Evolutionary conservation across 2,888 invertebrate species (phyloP).

Genomic region (Tridacna gigas): DNA sequence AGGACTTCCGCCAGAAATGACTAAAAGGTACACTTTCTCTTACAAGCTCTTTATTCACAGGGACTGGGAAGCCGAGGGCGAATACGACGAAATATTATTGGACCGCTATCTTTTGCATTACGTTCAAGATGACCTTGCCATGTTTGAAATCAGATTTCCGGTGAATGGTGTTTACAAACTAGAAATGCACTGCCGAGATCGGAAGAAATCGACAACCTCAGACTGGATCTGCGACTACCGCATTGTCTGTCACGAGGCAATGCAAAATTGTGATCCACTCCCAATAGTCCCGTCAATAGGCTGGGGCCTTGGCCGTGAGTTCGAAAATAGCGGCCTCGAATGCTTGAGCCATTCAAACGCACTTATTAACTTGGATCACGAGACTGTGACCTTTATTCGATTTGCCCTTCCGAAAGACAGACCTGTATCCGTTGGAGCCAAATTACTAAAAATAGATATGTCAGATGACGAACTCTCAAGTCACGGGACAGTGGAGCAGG

Average conservation of each 20-base stretch:
- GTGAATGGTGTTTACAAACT: conserved; percentile 64
- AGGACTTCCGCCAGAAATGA: conserved; percentile 46
- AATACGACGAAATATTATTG: conserved; percentile 60
- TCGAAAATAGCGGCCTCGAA: conserved; percentile 48
- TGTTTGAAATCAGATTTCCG: conserved; percentile 68
- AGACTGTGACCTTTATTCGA: conserved; percentile 52
- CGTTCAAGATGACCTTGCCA: conserved; percentile 39
- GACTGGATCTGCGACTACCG: conserved; percentile 70
- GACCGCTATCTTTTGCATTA: conserved; percentile 64
- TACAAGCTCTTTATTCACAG: conserved; percentile 61
- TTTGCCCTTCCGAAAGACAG: conserved; percentile 60
- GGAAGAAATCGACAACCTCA: conserved; percentile 41
- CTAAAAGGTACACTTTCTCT: conserved; percentile 52
- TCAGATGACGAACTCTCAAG: conserved; percentile 50
- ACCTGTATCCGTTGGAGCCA: conserved; percentile 56
- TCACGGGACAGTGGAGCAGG: conserved; percentile 48
- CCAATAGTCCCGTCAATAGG: conserved; percentile 64
- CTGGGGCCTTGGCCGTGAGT: conserved; percentile 62
- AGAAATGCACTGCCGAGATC: conserved; percentile 64
- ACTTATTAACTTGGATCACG: conserved; percentile 56
- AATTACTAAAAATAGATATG: conserved; percentile 52
- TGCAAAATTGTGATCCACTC: conserved; percentile 62
- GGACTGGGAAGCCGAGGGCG: conserved; percentile 63
- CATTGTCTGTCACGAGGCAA: conserved; percentile 56
- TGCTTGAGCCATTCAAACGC: conserved; percentile 56